A percentile compares a stretch with the other conserved stretches of the same genome.
These are phyloP conservation scores for Parelbella ahira DNA, from an alignment of 2,888 invertebrate genomes.

Conservation along the genomic window DNA sequence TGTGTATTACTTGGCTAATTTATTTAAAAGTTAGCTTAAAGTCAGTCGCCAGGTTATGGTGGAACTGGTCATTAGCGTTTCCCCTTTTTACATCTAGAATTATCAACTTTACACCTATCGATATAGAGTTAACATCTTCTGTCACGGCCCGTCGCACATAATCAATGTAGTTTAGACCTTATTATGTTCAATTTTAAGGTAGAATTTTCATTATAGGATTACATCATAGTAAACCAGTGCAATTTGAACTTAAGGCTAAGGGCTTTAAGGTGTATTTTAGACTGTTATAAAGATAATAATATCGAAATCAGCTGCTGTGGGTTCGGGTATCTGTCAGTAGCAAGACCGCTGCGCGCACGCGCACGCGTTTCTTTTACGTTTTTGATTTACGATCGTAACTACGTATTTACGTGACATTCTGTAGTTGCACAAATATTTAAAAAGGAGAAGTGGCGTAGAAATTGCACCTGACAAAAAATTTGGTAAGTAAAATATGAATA, in stretches of 20 bases:
- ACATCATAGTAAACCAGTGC: background rate
- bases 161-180: background rate
- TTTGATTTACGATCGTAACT: slow-evolving; percentile 1
- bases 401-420: too few species aligned
- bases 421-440: too few species aligned
- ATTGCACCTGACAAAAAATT: too few species aligned
- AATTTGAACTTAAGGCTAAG: slow-evolving; percentile 24
- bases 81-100: slow-evolving; percentile 6
- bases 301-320: slow-evolving; percentile 54
- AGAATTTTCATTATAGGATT: background rate
- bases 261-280: too few species aligned
- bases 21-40: too few species aligned
- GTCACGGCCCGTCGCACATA: background rate
- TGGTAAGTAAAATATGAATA: slow-evolving; percentile 8
- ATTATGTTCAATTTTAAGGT: background rate
- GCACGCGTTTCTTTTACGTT: slow-evolving; percentile 15
- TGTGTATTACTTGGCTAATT: too few species aligned
- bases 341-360: slow-evolving; percentile 53
- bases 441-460: too few species aligned
- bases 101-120: slow-evolving; percentile 19
- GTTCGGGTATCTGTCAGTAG: slow-evolving; percentile 60
- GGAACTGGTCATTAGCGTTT: background rate
- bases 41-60: background rate
- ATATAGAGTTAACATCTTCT: slow-evolving; percentile 12
- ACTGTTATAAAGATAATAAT: too few species aligned